Evolutionary conservation across 2,888 invertebrate genomes (phyloP), one percentile per base, ranked within the genome.

Genomic region (Seira ritae): DNA sequence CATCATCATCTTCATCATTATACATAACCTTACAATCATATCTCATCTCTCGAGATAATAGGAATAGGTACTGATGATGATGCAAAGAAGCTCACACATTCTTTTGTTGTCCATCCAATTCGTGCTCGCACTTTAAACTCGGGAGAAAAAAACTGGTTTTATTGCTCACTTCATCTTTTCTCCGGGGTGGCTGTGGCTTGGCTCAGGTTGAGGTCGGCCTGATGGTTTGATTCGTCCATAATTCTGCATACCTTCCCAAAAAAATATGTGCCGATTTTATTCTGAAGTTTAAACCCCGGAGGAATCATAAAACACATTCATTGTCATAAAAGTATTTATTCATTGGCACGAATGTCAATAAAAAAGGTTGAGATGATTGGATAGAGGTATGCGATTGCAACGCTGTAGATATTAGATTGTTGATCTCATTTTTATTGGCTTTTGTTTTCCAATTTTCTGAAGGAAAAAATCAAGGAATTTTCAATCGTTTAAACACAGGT

Each of bases 241-340:
- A n/a, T n/a, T n/a, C n/a, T n/a, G n/a, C n/a, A n/a, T n/a, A n/a
- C n/a, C n/a, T n/a, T n/a, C n/a, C n/a, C n/a, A n/a, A n/a, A n/a
- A n/a, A n/a, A n/a, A n/a, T n/a, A n/a, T n/a, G n/a, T n/a, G n/a
- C n/a, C n/a, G n/a, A n/a, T n/a, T n/a, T n/a, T n/a, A n/a, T n/a
- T n/a, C n/a, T n/a, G n/a, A n/a, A n/a, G n/a, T n/a, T n/a, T n/a
- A n/a, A n/a, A n/a, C n/a, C 80, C 80, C 24, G 66, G 68, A 80
- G 80, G 80, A 80, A 80, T 80, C 80, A 80, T 80, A 80, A 80
- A 80, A 80, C 80, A 80, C 80, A 24, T 70, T 73, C 66, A 72
- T 73, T 80, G 73, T 66, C 73, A 20, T n/a, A n/a, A n/a, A n/a
- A n/a, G n/a, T n/a, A n/a, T n/a, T n/a, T n/a, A 76, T 69, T 72